Evolutionary conservation across 2,888 invertebrate genomes (phyloP).

Genomic region (Odiellus spinosus): DNA sequence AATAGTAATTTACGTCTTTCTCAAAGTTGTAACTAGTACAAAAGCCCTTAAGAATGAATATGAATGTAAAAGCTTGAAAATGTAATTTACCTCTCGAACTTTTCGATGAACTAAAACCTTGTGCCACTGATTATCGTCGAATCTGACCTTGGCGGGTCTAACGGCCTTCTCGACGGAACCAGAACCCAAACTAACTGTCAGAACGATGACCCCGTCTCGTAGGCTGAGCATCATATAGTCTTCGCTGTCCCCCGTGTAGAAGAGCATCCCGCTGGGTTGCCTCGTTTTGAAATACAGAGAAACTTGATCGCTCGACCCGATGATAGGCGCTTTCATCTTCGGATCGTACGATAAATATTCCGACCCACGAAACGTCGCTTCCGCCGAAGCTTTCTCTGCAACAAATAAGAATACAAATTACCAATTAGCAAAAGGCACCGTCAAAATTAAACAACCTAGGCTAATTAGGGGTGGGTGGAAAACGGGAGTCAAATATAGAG

Average conservation of each 20-base stretch:
- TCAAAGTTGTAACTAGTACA: too few species aligned
- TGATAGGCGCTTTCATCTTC: constrained; percentile 63
- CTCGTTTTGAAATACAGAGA: constrained; percentile 82
- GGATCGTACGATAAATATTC: constrained; percentile 85
- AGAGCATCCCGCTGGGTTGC: constrained; percentile 73
- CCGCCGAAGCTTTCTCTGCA: constrained; percentile 78
- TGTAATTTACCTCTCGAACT: constrained; percentile 62
- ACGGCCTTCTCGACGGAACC: constrained; percentile 39
- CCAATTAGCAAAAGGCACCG: too few species aligned
- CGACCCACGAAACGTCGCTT: constrained; percentile 78
- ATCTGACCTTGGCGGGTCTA: constrained; percentile 68
- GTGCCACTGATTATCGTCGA: constrained; percentile 95
- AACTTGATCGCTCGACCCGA: constrained; percentile 77
- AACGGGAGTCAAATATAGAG: too few species aligned
- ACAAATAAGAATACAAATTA: constrained; percentile 27
- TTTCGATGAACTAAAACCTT: constrained; percentile 73
- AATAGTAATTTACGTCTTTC: too few species aligned
- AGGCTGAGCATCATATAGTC: constrained; percentile 74
- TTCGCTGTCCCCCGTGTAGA: constrained; percentile 55
- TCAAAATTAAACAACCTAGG: too few species aligned
- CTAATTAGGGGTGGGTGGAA: too few species aligned
- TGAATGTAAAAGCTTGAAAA: too few species aligned
- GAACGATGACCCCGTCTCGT: constrained; percentile 69
- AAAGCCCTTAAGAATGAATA: too few species aligned
- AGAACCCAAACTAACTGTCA: constrained; percentile 69